phyloP scores from a whole-genome alignment of 2,113 vertebrate species.

The Pyrgilauda ruficollis region DNA sequence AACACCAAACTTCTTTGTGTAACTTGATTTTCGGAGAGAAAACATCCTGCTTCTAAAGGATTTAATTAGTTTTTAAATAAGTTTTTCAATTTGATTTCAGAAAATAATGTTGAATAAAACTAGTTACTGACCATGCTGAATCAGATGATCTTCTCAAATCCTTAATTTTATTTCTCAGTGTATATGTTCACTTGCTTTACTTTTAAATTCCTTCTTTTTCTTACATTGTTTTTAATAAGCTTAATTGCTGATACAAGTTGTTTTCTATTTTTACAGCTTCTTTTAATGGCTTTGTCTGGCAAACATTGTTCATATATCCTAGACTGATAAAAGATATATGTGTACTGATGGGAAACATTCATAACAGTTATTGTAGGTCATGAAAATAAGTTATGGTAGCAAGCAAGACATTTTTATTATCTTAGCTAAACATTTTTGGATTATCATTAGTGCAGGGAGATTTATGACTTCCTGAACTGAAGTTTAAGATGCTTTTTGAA shows the following conservation, averaged over 20 bases:
- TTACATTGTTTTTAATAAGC: neutral
- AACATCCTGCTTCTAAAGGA: neutral
- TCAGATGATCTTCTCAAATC: neutral
- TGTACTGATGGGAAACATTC: slow-evolving; percentile 41
- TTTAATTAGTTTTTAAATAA: accelerated
- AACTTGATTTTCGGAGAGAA: neutral
- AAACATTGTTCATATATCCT: neutral
- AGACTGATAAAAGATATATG: slow-evolving; percentile 1
- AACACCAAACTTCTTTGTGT: neutral
- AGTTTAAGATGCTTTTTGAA: neutral
- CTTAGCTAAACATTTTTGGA: slow-evolving; percentile 27
- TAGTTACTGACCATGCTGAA: neutral
- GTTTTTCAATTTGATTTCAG: neutral
- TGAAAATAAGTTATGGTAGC: slow-evolving; percentile 26
- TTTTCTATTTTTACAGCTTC: neutral
- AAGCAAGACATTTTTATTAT: slow-evolving; percentile 45
- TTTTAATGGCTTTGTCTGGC: neutral
- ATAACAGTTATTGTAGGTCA: slow-evolving; percentile 14
- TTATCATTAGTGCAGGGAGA: neutral
- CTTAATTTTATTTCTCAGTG: neutral
- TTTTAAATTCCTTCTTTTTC: neutral
- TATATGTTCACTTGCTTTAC: neutral
- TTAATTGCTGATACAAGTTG: neutral
- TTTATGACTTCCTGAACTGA: neutral
- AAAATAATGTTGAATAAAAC: neutral